Conservation (phyloP, 2,113 vertebrate genomes). For the Camelus bactrianus region DNA sequence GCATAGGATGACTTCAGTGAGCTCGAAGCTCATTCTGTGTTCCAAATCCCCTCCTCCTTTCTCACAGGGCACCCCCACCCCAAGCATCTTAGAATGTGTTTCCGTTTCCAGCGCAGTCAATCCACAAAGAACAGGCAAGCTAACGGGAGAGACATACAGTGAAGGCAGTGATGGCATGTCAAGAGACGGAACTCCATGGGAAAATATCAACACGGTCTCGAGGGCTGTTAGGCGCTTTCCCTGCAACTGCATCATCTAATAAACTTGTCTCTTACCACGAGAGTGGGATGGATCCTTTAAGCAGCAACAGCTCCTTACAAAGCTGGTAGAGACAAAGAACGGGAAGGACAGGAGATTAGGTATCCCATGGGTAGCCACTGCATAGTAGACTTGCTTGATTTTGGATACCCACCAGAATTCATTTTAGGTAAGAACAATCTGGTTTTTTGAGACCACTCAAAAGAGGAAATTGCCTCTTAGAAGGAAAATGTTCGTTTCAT, state of each 20-base stretch:
- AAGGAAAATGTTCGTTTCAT: neutral
- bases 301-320: neutral
- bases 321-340: neutral
- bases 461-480: neutral
- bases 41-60: neutral
- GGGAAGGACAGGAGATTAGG: rapidly evolving
- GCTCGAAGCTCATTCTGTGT: neutral
- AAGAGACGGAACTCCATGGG: rapidly evolving
- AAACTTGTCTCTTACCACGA: rapidly evolving
- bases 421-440: neutral
- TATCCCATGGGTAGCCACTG: rapidly evolving
- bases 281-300: neutral
- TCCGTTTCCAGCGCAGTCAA: neutral
- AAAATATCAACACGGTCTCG: neutral
- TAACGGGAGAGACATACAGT: neutral
- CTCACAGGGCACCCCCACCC: neutral
- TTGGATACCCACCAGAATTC: neutral
- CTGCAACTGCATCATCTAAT: no score
- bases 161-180: no score
- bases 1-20: neutral
- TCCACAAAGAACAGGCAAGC: neutral
- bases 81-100: no score
- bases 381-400: neutral
- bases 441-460: neutral
- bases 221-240: neutral